A percentile compares a stretch with the other conserved stretches of the same genome.
Conservation (phyloP, 2,113 vertebrate species). For the Aphelocoma coerulescens region DNA sequence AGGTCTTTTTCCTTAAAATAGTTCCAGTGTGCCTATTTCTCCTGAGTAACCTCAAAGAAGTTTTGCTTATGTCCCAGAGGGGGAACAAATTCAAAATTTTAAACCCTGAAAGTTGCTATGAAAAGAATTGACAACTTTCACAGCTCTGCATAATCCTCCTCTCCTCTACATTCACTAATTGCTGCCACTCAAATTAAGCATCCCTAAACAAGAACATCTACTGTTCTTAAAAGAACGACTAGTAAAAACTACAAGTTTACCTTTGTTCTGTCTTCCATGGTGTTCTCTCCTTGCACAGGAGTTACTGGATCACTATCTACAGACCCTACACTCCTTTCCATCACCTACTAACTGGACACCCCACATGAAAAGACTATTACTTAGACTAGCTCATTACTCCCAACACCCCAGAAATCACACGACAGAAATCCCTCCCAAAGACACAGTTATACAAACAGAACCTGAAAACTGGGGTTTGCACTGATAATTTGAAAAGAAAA, state of each 20-base stretch:
- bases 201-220: background rate
- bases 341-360: accelerated
- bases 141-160: background rate
- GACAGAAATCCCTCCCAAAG: background rate
- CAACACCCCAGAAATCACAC: background rate
- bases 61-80: background rate
- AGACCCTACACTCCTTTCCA: background rate
- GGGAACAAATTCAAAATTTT: background rate
- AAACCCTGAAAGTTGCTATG: background rate
- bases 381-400: background rate
- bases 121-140: background rate
- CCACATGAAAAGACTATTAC: background rate
- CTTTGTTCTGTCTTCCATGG: background rate
- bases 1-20: background rate
- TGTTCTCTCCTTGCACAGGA: background rate
- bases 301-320: background rate
- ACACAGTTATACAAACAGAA: background rate
- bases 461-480: background rate
- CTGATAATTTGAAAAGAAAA: background rate
- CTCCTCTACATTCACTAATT: background rate
- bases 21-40: background rate
- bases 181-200: background rate
- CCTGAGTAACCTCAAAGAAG: background rate
- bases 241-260: background rate
- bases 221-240: background rate